Base-by-base conservation (phyloP, 2,113 vertebrate genomes). In the Myotis lucifugus region DNA sequence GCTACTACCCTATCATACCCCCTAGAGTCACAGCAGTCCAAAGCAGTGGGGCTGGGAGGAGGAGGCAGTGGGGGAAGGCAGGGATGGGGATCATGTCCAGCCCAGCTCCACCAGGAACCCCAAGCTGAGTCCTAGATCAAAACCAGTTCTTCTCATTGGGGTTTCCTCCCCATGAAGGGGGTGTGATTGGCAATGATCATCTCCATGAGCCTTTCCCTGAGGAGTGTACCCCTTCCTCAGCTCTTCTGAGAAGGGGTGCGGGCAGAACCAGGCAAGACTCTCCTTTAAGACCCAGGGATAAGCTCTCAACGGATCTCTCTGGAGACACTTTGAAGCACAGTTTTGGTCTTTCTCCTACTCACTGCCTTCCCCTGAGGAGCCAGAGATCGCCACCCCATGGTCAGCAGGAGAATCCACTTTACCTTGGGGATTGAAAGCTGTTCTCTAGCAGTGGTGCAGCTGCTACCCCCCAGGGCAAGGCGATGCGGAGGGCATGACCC, bases 1-100 rank as follows among this genome's bases (percentile, higher is more conserved):
- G 69, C 67, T 72, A 50, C 90, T 17, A 61, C 88, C 95, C 97
- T 96, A 56, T 97, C 97, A 97, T 94, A 76, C 27, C 52, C 81
- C 88, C 93, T 34, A 18, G 27, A 94, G 61, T 83, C 69, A 85
- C 15, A 42, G 85, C 42, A 34, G 59, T 14, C 85, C 76, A 85
- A 25, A 82, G 85, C 77, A 86, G 73, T 6, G 8, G 61, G 52
- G 87, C 61, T 67, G 8, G 73, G 48, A 61, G 73, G 69, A 56
- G 69, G 82, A 17, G 9, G 17, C 0, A 8, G 42, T 5, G 67
- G 76, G 8, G 64, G n/a, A 69, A 85, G 27, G 50, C 23, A 64
- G 54, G 11, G 42, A 40, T 18, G 21, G 73, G 69, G 11, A 74
- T 8, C 15, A n/a, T 6, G 13, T 46, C 46, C 59, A 78, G 77